A percentile compares a stretch with the other conserved stretches of the same genome.
Conservation (phyloP, 2,797 vertebrate genomes). For the Harpagifer antarcticus region DNA sequence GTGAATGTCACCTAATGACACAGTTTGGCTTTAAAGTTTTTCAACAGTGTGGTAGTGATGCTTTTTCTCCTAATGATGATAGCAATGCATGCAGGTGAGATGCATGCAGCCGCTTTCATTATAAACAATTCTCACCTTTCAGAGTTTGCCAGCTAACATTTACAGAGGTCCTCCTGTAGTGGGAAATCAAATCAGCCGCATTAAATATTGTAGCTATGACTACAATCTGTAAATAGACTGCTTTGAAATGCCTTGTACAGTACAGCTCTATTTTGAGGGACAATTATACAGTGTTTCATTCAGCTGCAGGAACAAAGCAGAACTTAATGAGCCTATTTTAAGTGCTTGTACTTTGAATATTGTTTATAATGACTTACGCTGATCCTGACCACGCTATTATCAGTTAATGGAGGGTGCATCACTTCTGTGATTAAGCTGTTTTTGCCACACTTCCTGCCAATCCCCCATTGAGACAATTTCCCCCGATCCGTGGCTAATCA, state of each 20-base stretch:
- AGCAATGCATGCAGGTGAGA: conserved; percentile 12
- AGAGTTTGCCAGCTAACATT: conserved; percentile 28
- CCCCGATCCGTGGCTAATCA: conserved; percentile 41
- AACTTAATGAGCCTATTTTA: conserved; percentile 19
- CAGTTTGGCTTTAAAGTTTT: conserved; percentile 5
- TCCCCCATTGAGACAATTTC: conserved; percentile 33
- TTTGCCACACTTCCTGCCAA: conserved; percentile 24
- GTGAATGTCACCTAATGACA: not conserved
- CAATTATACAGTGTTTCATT: conserved; percentile 20
- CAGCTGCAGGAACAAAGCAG: conserved; percentile 20
- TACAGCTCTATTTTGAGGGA: conserved; percentile 15
- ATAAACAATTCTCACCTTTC: not conserved
- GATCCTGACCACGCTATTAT: conserved; percentile 8
- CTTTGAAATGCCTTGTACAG: conserved; percentile 1
- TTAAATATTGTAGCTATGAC: conserved; percentile 24
- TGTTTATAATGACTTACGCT: not conserved
- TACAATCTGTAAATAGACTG: conserved; percentile 16
- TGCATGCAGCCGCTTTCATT: not conserved
- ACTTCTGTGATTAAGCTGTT: conserved; percentile 58
- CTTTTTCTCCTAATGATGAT: conserved; percentile 1
- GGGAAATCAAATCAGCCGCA: not conserved
- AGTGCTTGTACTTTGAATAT: conserved; percentile 6
- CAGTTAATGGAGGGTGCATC: conserved; percentile 37
- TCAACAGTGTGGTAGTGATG: not conserved
- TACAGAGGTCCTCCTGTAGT: not conserved